These are phyloP conservation scores for Chloropsis cyanopogon DNA, from an alignment of 2,113 vertebrate species.

Conservation along the genomic window DNA sequence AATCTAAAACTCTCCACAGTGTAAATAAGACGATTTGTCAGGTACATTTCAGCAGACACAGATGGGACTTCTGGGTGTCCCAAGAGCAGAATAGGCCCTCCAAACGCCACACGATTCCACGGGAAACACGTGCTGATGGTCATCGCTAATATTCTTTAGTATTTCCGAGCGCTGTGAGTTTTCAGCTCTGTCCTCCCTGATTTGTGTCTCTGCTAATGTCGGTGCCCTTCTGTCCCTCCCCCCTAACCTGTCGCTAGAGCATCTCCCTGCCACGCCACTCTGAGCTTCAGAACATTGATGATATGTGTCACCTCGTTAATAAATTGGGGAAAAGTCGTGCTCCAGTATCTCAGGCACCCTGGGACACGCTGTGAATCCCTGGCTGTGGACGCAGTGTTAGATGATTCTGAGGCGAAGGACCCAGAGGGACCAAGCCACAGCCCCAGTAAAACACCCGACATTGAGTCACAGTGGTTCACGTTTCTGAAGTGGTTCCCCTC, in stretches of 20 bases:
- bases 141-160: background rate
- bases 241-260: background rate
- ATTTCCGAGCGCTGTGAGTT: background rate
- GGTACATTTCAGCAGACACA: background rate
- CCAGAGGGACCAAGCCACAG: background rate
- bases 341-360: background rate
- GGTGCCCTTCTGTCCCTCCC: background rate
- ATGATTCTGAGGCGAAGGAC: background rate
- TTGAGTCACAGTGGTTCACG: fast-evolving
- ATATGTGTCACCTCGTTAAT: background rate
- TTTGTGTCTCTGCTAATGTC: background rate
- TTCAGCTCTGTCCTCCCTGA: background rate
- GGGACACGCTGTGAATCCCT: background rate
- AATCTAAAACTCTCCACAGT: background rate
- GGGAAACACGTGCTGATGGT: background rate
- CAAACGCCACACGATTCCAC: background rate
- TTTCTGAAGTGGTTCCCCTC: background rate
- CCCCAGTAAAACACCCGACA: fast-evolving
- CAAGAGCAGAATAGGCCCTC: background rate
- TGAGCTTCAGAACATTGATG: background rate
- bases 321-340: background rate
- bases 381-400: fast-evolving
- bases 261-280: background rate
- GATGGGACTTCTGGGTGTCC: background rate
- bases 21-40: background rate